Percentiles rank a stretch among this genome's conserved stretches.
Evolutionary conservation across 2,797 vertebrate genomes (phyloP).

Genomic region (Sternarchorhynchus goeldii): DNA sequence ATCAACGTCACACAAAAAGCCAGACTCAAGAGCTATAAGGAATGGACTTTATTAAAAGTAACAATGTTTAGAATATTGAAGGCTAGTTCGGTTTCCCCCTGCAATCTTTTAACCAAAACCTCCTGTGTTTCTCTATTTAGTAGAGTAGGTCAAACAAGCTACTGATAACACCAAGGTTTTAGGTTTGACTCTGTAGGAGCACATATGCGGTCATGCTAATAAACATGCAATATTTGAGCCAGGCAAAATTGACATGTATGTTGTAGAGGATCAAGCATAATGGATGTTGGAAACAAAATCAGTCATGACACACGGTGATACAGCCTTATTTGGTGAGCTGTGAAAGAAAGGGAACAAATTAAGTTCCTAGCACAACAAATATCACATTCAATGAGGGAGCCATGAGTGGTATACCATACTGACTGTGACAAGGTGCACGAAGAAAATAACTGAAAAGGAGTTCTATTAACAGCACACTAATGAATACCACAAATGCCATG

Average conservation of each 20-base stretch:
- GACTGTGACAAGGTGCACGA: background rate
- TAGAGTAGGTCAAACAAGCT: no score
- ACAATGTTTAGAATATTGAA: no score
- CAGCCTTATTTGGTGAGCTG: background rate
- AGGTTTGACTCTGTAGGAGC: no score
- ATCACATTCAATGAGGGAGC: background rate
- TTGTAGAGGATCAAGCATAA: constrained; percentile 21
- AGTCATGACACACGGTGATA: background rate
- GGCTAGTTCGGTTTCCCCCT: no score
- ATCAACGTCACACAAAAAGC: no score
- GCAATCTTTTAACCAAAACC: no score
- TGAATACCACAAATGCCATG: background rate
- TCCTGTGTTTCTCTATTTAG: no score
- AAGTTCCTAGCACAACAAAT: background rate
- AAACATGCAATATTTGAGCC: constrained; percentile 1
- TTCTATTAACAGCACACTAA: constrained; percentile 21
- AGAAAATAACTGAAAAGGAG: constrained; percentile 3
- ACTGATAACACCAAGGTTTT: no score
- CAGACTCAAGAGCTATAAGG: no score
- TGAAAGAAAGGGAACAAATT: background rate
- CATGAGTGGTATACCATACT: constrained; percentile 24
- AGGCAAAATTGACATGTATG: constrained; percentile 24
- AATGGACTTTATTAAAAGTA: no score
- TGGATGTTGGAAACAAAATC: constrained; percentile 3
- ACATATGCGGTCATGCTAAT: no score